A percentile compares a stretch with the other conserved stretches of the same genome.
phyloP scores from a whole-genome alignment of 2,888 invertebrate genomes.

The Gymnoscelis rufifasciata region DNA sequence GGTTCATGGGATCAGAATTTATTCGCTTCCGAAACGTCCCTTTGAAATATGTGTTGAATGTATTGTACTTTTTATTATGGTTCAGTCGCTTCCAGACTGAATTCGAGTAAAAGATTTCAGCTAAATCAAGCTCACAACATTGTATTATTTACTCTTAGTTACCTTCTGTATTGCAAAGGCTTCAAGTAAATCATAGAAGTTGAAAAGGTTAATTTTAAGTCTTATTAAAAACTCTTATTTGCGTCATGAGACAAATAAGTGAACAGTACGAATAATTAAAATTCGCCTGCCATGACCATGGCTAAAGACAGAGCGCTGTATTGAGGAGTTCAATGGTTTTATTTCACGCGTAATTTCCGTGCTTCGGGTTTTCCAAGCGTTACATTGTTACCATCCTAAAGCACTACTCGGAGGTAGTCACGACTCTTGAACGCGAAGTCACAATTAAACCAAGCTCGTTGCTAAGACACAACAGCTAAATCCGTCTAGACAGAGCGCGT shows the following conservation, averaged over 20 bases:
- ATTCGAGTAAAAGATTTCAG: too few species aligned
- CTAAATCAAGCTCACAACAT: too few species aligned
- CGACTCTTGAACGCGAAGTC: slow-evolving; percentile 21
- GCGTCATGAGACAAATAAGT: background rate
- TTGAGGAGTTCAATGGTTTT: slow-evolving; percentile 42
- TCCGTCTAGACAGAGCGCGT: slow-evolving; percentile 21
- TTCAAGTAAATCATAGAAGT: too few species aligned
- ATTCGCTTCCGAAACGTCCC: too few species aligned
- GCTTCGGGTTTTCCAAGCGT: slow-evolving; percentile 26
- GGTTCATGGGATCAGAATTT: too few species aligned
- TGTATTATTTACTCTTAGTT: too few species aligned
- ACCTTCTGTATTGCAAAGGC: too few species aligned
- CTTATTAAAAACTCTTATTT: too few species aligned
- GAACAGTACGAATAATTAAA: slow-evolving; percentile 34
- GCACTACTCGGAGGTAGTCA: slow-evolving; percentile 12
- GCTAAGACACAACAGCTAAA: slow-evolving; percentile 6
- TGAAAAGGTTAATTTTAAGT: too few species aligned
- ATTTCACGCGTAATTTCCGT: slow-evolving; percentile 31
- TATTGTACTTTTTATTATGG: too few species aligned
- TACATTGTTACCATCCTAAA: slow-evolving; percentile 31
- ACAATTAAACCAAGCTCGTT: slow-evolving; percentile 16
- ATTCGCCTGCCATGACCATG: slow-evolving; percentile 42
- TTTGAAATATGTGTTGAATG: too few species aligned
- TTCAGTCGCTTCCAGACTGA: too few species aligned
- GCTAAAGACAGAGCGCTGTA: slow-evolving; percentile 28